Evolutionary conservation across 53 echinoderm and acorn worm genomes (phyloP).

Genomic region (Echinarachnius parma): DNA sequence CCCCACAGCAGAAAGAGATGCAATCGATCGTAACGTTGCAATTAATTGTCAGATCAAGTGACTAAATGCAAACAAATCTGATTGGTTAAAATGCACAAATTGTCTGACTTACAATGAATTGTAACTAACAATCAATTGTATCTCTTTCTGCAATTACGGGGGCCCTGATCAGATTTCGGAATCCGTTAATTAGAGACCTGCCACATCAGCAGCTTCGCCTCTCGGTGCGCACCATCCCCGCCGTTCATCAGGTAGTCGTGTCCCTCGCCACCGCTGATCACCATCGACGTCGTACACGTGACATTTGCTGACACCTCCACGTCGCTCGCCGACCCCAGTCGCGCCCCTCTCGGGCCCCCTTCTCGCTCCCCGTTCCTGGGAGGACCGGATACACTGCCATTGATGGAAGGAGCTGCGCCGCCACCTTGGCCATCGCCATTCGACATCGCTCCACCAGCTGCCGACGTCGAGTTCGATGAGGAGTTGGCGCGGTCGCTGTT

Average conservation of each 20-base stretch:
- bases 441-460: constrained; percentile 2
- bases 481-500: constrained; percentile 11
- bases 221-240: constrained; percentile 52
- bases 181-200: constrained; percentile 84
- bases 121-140: too few relatives aligned
- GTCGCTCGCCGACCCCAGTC: constrained; percentile 44
- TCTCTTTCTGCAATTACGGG: too few relatives aligned
- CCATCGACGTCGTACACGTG: constrained; percentile 88
- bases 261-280: constrained; percentile 93
- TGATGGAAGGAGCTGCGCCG: not conserved
- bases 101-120: too few relatives aligned
- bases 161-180: too few relatives aligned
- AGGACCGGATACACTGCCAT: too few relatives aligned
- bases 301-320: constrained; percentile 86
- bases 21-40: too few relatives aligned
- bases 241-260: constrained; percentile 85
- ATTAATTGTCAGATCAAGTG: too few relatives aligned
- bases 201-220: constrained; percentile 87
- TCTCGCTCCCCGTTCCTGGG: too few relatives aligned
- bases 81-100: too few relatives aligned
- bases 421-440: constrained; percentile 1
- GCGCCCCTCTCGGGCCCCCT: constrained; percentile 20
- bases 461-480: not conserved
- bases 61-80: too few relatives aligned
- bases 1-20: too few relatives aligned